Conservation (phyloP, 2,888 invertebrate genomes). For the Lamproptera curius region DNA sequence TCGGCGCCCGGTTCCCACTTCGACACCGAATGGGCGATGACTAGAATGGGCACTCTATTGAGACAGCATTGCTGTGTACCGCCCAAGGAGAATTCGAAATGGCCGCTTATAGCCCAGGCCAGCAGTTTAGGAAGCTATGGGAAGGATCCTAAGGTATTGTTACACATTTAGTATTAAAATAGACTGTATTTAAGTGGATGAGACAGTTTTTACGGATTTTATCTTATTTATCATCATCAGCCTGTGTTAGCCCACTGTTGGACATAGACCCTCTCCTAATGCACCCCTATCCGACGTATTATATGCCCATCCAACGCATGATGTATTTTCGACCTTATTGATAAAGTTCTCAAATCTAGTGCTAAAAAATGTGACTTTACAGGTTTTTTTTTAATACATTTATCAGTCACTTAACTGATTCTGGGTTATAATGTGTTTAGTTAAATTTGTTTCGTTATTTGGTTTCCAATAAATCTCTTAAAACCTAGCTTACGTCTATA, state of each 20-base stretch:
- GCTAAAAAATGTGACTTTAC: too few relatives aligned
- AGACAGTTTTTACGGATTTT: too few relatives aligned
- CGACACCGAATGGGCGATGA: slow-evolving; percentile 81
- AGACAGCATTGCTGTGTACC: slow-evolving; percentile 80
- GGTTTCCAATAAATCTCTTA: not conserved
- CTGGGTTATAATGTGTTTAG: not conserved
- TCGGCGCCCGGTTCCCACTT: slow-evolving; percentile 91
- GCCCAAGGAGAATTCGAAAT: slow-evolving; percentile 62
- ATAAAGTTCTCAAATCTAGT: too few relatives aligned
- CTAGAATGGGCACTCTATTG: slow-evolving; percentile 79
- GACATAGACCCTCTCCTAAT: too few relatives aligned
- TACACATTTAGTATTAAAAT: slow-evolving; percentile 9
- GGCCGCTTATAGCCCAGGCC: slow-evolving; percentile 90
- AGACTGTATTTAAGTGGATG: too few relatives aligned
- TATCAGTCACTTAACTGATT: not conserved
- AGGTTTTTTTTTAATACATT: too few relatives aligned
- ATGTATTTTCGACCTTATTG: too few relatives aligned
- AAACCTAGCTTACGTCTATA: not conserved
- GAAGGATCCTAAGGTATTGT: slow-evolving; percentile 74
- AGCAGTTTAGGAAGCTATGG: slow-evolving; percentile 95
- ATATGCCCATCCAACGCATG: too few relatives aligned
- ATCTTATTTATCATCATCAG: too few relatives aligned
- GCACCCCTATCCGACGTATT: too few relatives aligned
- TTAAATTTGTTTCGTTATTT: not conserved
- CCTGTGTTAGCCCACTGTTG: too few relatives aligned